These are phyloP conservation scores for Calyptommatus sinebrachiatus DNA, from an alignment of 2,113 vertebrate genomes.

Conservation along the genomic window DNA sequence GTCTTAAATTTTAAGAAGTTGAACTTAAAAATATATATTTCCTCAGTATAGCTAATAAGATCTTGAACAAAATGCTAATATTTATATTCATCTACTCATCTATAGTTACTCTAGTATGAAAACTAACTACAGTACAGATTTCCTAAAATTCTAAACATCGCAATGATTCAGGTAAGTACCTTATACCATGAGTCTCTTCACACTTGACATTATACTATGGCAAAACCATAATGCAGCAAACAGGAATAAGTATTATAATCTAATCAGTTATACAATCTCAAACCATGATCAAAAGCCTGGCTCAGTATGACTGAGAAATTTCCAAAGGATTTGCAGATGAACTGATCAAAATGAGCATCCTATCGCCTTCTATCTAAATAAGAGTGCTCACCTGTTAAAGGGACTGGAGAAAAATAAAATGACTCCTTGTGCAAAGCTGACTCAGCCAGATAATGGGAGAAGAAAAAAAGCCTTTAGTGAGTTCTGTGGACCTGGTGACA, in stretches of 20 bases:
- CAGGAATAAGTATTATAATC: not conserved
- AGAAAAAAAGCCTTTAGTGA: too few relatives aligned
- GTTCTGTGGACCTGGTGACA: too few relatives aligned
- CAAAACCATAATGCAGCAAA: not conserved
- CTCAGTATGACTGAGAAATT: too few relatives aligned
- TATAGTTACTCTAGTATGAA: not conserved
- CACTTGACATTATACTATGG: not conserved
- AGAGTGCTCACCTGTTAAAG: too few relatives aligned
- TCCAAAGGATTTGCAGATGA: too few relatives aligned
- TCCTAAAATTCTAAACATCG: not conserved
- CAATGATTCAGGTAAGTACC: not conserved
- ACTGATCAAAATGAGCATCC: too few relatives aligned
- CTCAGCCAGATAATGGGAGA: too few relatives aligned
- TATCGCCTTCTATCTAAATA: too few relatives aligned
- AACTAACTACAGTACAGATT: fast-evolving
- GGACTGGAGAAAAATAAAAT: too few relatives aligned
- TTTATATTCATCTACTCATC: not conserved
- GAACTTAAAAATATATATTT: not conserved
- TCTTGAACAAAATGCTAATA: not conserved
- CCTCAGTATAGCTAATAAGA: not conserved
- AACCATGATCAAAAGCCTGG: too few relatives aligned
- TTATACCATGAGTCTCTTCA: not conserved
- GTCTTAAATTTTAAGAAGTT: not conserved
- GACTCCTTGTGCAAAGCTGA: too few relatives aligned
- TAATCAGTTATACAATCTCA: not conserved